Conservation (phyloP, 2,113 vertebrate species). For the human region GRCh38 chr9:122567501-122568000, state of each 20-base stretch:
- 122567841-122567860: constrained; percentile 63
- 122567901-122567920: constrained; percentile 73
- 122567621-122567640: constrained; percentile 26
- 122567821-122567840: constrained; percentile 70
- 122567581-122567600: constrained; percentile 24
- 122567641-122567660: constrained; percentile 59
- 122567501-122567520: neutral
- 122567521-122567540: neutral
- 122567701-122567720: constrained; percentile 73
- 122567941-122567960: constrained; percentile 68
- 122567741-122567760: constrained; percentile 74
- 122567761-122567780: constrained; percentile 69
- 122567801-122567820: constrained; percentile 38
- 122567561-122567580: neutral
- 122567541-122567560: neutral
- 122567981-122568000: constrained; percentile 61
- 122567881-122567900: constrained; percentile 54
- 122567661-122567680: constrained; percentile 45
- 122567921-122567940: constrained; percentile 65
- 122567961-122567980: constrained; percentile 67
- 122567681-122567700: constrained; percentile 70
- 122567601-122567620: constrained; percentile 42
- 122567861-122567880: constrained; percentile 49
- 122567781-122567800: constrained; percentile 68
- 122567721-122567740: constrained; percentile 59